These are phyloP conservation scores for Agrypnia vestita DNA, from an alignment of 1,140 invertebrate species.

Conservation along the genomic window DNA sequence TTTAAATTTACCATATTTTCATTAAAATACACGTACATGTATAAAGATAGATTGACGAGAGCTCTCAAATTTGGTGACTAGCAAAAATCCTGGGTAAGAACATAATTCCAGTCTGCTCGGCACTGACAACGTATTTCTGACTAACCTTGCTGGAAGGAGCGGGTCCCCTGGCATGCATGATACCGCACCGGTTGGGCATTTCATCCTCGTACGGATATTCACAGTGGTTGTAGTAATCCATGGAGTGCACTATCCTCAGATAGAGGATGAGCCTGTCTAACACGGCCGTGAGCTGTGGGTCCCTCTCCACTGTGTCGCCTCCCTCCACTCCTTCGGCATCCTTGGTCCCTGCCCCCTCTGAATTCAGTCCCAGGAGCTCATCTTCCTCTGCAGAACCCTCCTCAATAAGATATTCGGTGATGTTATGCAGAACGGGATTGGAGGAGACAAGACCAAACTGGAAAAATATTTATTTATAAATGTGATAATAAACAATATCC, in stretches of 20 bases:
- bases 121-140: no score
- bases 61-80: no score
- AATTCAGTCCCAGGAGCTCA: constrained; percentile 88
- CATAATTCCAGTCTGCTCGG: no score
- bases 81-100: no score
- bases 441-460: constrained; percentile 87
- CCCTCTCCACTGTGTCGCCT: constrained; percentile 81
- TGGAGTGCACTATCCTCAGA: constrained; percentile 96
- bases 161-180: constrained; percentile 95
- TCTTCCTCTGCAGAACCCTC: constrained; percentile 99
- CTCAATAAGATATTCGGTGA: constrained; percentile 98
- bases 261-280: constrained; percentile 89
- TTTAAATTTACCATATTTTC: no score
- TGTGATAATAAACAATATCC: no score
- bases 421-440: constrained; percentile 97
- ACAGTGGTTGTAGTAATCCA: constrained; percentile 99
- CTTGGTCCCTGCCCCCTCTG: constrained; percentile 74
- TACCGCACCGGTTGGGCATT: constrained; percentile 99
- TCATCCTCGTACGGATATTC: constrained; percentile 99
- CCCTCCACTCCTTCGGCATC: constrained; percentile 67
- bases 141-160: constrained; percentile 86
- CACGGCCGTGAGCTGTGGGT: constrained; percentile 84
- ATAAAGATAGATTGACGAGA: no score
- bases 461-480: constrained; percentile 1
- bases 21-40: no score